phyloP scores from a whole-genome alignment of 2,888 invertebrate species.

The Spilarctia lutea region DNA sequence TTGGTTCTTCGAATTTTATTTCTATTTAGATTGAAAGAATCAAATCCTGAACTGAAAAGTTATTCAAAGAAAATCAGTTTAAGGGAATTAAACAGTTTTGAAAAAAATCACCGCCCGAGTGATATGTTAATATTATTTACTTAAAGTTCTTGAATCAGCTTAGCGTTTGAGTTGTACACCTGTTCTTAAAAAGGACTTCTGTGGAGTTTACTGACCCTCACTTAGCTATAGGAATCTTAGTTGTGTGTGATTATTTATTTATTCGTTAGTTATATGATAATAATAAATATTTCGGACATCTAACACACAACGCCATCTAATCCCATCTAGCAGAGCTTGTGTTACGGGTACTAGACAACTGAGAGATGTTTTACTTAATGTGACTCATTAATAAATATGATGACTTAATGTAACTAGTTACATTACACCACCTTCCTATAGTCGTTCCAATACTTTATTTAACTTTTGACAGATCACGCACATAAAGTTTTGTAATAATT shows the following conservation, averaged over 20 bases:
- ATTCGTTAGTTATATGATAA: too few species aligned
- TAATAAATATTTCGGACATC: too few species aligned
- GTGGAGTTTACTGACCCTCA: background rate
- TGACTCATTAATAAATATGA: background rate
- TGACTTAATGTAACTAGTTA: background rate
- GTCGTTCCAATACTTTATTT: too few species aligned
- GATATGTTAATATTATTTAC: constrained; percentile 44
- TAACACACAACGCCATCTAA: too few species aligned
- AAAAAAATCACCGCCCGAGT: constrained; percentile 7
- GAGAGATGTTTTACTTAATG: too few species aligned
- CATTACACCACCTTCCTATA: background rate
- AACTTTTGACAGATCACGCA: too few species aligned
- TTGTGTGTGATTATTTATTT: background rate
- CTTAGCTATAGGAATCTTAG: background rate
- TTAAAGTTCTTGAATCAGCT: constrained; percentile 30
- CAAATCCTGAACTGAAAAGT: background rate
- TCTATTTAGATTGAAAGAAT: background rate
- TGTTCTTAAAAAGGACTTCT: background rate
- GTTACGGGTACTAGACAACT: too few species aligned
- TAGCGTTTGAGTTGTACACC: constrained; percentile 19
- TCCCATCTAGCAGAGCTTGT: too few species aligned
- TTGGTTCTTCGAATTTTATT: background rate
- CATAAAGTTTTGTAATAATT: too few species aligned
- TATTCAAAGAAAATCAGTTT: background rate
- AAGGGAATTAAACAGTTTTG: constrained; percentile 7